Base-by-base conservation (phyloP, 1,140 invertebrate genomes). In the Drusus annulatus region DNA sequence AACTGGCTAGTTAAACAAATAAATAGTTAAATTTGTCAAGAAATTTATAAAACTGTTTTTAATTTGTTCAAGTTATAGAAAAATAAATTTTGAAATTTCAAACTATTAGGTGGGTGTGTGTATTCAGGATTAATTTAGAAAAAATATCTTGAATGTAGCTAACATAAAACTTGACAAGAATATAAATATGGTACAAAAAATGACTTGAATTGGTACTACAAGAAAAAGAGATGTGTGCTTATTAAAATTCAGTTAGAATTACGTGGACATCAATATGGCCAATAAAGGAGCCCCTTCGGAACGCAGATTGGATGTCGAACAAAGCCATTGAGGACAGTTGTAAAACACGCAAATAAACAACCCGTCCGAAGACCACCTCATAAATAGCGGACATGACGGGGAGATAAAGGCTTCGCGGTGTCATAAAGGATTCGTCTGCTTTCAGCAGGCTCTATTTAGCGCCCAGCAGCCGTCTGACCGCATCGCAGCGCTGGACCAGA, bases 311-410 rank as follows among this genome's bases (percentile, higher is more conserved):
- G 60, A 63, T 25, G 25, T 63, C 60, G 31, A 63, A 63, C 60
- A 63, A 25, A n/a, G 25, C 60, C 60, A 63, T 63, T 63, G 60
- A 63, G 25, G 0, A 2, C 23, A 6, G 60, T 25, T 63, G 60
- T 63, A 63, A 63, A 63, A 63, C 60, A 63, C 60, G 60, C 60
- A 25, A 63, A 63, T 63, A 63, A 63, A 63, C 60, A 63, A 25
- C 21, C 25, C 60, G 19, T 63, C 23, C 60, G 17, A 63, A 25
- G 15, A 63, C 21, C 21, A 25, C 6, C 60, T 63, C 60, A 63
- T 63, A 63, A 63, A 63, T 63, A 63, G 16, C 21, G 4, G 23
- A 25, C 60, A 25, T 63, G 60, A 63, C 60, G 25, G 60, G 25
- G 60, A 25, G 60, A 63, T 19, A 63, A 63, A 23, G 60, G 60